Percentiles rank a stretch among this genome's conserved stretches.
phyloP scores from a whole-genome alignment of 2,888 invertebrate genomes.

The Arctia plantaginis region DNA sequence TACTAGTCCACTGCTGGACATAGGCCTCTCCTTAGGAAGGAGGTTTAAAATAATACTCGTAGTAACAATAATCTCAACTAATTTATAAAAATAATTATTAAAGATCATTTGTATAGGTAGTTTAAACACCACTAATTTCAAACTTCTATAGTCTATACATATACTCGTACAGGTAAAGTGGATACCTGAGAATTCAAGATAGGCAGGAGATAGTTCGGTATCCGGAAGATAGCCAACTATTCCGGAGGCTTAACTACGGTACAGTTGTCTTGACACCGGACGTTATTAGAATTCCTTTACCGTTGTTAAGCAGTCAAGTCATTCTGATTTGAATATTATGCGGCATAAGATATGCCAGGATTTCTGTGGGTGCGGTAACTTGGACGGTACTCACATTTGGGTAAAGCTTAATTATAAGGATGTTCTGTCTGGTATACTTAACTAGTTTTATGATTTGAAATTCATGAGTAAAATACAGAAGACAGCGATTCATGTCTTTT shows the following conservation, averaged over 20 bases:
- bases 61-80: too few species aligned
- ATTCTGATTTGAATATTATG: slow-evolving; percentile 29
- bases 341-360: neutral
- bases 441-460: neutral
- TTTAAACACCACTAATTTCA: neutral
- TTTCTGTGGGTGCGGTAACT: neutral
- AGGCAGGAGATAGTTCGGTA: slow-evolving; percentile 4
- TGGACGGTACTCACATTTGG: neutral
- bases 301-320: slow-evolving; percentile 14
- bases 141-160: neutral
- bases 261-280: slow-evolving; percentile 1
- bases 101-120: neutral
- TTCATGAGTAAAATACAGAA: too few species aligned
- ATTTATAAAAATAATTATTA: neutral
- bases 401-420: neutral
- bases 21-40: too few species aligned
- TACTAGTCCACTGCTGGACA: too few species aligned
- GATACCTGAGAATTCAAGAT: neutral
- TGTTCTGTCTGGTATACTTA: neutral
- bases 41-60: too few species aligned
- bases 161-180: too few species aligned
- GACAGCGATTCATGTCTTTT: too few species aligned
- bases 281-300: slow-evolving; percentile 31
- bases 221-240: slow-evolving; percentile 15
- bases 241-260: slow-evolving; percentile 14